Conservation (phyloP, 2,113 vertebrate genomes). For the Polyodon spathula region DNA sequence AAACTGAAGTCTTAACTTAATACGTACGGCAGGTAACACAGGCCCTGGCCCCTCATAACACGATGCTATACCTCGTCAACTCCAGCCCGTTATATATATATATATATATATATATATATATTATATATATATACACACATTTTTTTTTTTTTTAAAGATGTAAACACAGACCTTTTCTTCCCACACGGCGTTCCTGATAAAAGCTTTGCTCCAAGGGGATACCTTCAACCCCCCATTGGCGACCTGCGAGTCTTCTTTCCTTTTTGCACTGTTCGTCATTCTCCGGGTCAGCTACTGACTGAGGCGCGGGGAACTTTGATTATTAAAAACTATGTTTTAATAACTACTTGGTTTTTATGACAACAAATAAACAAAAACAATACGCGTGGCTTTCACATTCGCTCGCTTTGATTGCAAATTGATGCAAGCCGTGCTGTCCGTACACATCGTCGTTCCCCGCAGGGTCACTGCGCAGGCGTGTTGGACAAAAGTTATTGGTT, state of each 20-base stretch:
- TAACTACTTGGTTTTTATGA: too few species aligned
- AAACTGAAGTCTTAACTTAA: too few species aligned
- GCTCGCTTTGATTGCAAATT: slow-evolving; percentile 1
- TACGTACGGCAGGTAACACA: too few species aligned
- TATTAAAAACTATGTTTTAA: too few species aligned
- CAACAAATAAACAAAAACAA: neutral
- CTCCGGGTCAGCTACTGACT: slow-evolving; percentile 23
- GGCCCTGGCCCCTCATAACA: too few species aligned
- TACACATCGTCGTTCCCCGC: slow-evolving; percentile 33
- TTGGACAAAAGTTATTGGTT: slow-evolving; percentile 26
- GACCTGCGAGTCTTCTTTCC: slow-evolving; percentile 58
- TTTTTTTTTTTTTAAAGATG: too few species aligned
- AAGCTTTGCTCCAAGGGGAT: slow-evolving; percentile 62
- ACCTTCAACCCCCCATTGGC: slow-evolving; percentile 59
- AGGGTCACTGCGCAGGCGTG: slow-evolving; percentile 38
- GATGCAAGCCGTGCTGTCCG: slow-evolving; percentile 36
- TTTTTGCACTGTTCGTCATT: slow-evolving; percentile 56
- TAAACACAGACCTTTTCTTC: slow-evolving; percentile 58
- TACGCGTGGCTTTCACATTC: neutral
- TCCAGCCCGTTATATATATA: too few species aligned
- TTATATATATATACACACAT: too few species aligned
- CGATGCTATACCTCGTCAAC: too few species aligned
- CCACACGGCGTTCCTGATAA: slow-evolving; percentile 57
- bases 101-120: too few species aligned
- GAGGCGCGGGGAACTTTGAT: neutral